Evolutionary conservation across 2,888 invertebrate genomes (phyloP).

Genomic region (Melipona bicolor): DNA sequence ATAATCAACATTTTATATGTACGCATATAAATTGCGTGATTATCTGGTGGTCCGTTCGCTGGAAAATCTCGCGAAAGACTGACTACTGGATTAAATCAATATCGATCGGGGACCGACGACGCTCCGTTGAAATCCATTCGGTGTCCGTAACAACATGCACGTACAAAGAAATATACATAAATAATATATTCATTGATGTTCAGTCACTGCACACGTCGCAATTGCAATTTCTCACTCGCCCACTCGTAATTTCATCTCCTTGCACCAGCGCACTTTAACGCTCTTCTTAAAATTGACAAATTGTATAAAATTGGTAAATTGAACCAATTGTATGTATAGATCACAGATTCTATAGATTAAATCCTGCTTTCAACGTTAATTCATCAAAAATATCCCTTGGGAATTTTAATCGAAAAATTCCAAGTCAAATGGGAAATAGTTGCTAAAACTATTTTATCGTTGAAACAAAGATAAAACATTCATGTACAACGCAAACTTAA

Average conservation of each 20-base stretch:
- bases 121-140: background rate
- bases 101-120: background rate
- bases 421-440: too few species aligned
- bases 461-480: too few species aligned
- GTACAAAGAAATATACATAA: background rate
- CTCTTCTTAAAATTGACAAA: too few species aligned
- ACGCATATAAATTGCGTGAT: background rate
- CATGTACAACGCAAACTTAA: too few species aligned
- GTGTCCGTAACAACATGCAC: background rate
- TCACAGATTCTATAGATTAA: too few species aligned
- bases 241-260: background rate
- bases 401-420: too few species aligned
- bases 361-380: too few species aligned
- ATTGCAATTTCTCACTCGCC: background rate
- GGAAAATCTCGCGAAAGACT: background rate
- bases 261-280: too few species aligned
- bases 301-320: too few species aligned
- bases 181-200: conserved; percentile 7
- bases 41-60: background rate
- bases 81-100: background rate
- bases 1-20: background rate
- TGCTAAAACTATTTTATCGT: too few species aligned
- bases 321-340: too few species aligned
- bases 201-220: background rate
- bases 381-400: too few species aligned